phyloP scores from a whole-genome alignment of 2,888 invertebrate species.

The Petrolisthes cinctipes region DNA sequence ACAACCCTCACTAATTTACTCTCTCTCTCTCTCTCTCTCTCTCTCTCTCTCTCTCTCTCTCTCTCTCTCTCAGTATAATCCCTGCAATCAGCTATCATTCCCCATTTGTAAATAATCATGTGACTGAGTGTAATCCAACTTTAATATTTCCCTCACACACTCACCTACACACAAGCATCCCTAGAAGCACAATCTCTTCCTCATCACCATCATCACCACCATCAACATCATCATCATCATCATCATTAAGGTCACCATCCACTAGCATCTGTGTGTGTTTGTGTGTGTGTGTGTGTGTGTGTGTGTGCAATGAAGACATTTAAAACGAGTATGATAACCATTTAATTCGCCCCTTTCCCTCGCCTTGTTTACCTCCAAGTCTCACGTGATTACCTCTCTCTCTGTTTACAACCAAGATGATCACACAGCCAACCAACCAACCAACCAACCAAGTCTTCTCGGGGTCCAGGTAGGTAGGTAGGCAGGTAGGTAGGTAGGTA shows the following conservation, averaged over 20 bases:
- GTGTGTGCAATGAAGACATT: too few species aligned
- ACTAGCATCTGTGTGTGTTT: neutral
- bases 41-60: slow-evolving; percentile 4
- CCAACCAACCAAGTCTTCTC: too few species aligned
- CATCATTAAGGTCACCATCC: neutral
- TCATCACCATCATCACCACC: neutral
- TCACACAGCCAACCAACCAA: too few species aligned
- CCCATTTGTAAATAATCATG: neutral
- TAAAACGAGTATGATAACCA: too few species aligned
- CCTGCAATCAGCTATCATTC: neutral
- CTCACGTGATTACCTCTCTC: neutral
- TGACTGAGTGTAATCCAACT: neutral
- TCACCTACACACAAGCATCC: too few species aligned
- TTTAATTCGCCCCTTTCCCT: too few species aligned
- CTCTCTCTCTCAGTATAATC: neutral
- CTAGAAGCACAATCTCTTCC: too few species aligned
- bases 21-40: slow-evolving; percentile 23
- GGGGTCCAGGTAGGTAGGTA: too few species aligned
- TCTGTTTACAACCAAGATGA: too few species aligned
- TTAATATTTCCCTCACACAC: neutral
- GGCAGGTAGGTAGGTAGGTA: too few species aligned
- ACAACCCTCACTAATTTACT: too few species aligned
- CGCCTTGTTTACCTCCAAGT: neutral
- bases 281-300: too few species aligned
- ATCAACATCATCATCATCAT: neutral